These are phyloP conservation scores for Agonopterix heracliana DNA, from an alignment of 2,888 invertebrate genomes.

Conservation along the genomic window DNA sequence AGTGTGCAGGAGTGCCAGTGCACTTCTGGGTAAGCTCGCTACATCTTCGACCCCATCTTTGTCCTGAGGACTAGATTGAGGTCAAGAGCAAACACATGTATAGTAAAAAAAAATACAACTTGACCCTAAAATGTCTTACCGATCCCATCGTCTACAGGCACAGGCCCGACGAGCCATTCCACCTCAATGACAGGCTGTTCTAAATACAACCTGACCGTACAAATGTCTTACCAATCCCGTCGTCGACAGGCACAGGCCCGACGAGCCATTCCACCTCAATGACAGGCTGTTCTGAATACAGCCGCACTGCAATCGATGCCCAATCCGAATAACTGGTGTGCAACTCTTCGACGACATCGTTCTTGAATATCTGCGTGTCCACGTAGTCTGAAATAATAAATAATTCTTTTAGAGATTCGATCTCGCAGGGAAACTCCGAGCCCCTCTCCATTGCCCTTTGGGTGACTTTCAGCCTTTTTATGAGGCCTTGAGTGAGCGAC, in stretches of 20 bases:
- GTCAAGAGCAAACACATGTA: no score
- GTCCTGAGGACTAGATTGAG: no score
- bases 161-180: slow-evolving; percentile 88
- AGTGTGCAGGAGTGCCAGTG: no score
- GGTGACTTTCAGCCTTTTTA: no score
- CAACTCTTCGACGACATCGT: slow-evolving; percentile 84
- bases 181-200: slow-evolving; percentile 79
- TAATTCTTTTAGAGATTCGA: no score
- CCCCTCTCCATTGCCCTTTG: no score
- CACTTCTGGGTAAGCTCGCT: no score
- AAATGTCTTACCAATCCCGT: slow-evolving; percentile 70
- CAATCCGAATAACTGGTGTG: slow-evolving; percentile 78
- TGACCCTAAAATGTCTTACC: no score
- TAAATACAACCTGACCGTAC: slow-evolving; percentile 73
- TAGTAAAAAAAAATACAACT: no score
- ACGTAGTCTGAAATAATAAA: slow-evolving; percentile 21
- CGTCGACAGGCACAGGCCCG: slow-evolving; percentile 82
- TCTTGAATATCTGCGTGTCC: slow-evolving; percentile 38
- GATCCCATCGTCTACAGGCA: slow-evolving; percentile 77
- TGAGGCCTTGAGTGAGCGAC: no score
- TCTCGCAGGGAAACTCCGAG: no score
- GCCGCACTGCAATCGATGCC: slow-evolving; percentile 83
- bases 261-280: slow-evolving; percentile 87
- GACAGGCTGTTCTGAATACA: slow-evolving; percentile 78
- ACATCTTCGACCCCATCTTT: no score